These are phyloP conservation scores for Varanus komodoensis DNA, from an alignment of 2,113 vertebrate species.

Conservation along the genomic window DNA sequence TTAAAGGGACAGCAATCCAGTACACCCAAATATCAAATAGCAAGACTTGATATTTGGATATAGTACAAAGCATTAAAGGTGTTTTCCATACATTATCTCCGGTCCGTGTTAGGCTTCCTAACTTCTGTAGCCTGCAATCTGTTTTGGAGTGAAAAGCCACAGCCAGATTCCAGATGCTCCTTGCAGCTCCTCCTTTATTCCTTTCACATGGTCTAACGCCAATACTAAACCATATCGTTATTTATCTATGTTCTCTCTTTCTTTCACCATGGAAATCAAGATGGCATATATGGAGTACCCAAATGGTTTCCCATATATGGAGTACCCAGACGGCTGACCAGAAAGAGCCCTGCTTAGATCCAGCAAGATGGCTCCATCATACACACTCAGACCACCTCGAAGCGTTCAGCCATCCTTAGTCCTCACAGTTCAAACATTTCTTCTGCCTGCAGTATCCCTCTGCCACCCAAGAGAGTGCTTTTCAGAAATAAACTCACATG, in stretches of 20 bases:
- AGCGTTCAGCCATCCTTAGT: background rate
- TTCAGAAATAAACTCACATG: background rate
- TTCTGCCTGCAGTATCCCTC: background rate
- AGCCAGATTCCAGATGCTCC: background rate
- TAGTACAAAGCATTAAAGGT: background rate
- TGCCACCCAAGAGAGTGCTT: background rate
- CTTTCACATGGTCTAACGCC: no score
- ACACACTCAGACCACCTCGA: background rate
- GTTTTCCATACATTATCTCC: background rate
- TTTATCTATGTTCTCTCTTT: background rate
- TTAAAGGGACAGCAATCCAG: background rate
- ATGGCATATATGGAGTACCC: background rate
- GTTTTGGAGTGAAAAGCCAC: background rate
- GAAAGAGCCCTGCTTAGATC: background rate
- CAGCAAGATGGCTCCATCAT: background rate
- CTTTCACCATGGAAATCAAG: background rate
- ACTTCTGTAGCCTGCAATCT: background rate
- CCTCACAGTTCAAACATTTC: background rate
- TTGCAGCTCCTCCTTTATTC: background rate
- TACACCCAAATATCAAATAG: background rate
- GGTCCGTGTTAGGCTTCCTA: background rate
- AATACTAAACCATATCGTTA: background rate
- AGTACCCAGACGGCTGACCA: no score
- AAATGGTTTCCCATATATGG: background rate
- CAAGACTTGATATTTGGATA: background rate